Conservation (phyloP, 1,140 invertebrate species). For the Stratiolaelaps scimitus region DNA sequence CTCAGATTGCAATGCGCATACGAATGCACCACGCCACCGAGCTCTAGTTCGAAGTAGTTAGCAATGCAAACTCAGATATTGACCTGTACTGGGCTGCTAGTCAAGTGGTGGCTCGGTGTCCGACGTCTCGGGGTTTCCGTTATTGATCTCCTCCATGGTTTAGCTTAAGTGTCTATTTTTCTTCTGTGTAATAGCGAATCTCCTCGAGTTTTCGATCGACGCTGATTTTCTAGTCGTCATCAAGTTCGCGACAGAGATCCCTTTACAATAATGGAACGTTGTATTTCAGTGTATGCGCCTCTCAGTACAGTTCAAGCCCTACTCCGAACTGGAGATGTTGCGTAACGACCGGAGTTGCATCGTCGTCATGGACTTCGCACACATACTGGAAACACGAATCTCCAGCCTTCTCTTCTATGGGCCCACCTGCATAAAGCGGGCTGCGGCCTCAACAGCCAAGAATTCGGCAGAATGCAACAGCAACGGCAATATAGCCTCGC, state of each 20-base stretch:
- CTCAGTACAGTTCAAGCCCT: background rate
- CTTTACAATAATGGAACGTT: background rate
- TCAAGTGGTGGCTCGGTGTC: too few species aligned
- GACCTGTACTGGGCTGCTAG: too few species aligned
- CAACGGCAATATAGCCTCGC: too few species aligned
- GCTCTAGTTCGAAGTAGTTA: too few species aligned
- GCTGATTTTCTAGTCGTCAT: background rate
- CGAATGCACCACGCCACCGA: too few species aligned
- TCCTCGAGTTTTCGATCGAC: background rate
- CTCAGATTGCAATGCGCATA: too few species aligned
- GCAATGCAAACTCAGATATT: too few species aligned
- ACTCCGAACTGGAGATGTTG: background rate
- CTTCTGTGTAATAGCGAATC: too few species aligned
- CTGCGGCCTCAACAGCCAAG: background rate
- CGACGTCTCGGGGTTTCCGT: too few species aligned
- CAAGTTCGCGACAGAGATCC: background rate
- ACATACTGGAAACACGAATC: background rate
- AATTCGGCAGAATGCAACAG: too few species aligned
- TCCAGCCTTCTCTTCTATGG: slow-evolving; percentile 1
- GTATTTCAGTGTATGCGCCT: background rate
- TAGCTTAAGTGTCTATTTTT: too few species aligned
- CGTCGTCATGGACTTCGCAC: slow-evolving; percentile 3
- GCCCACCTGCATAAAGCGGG: slow-evolving; percentile 15
- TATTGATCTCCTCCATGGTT: too few species aligned
- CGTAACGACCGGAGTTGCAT: slow-evolving; percentile 8